Base-by-base conservation (phyloP, 2,888 invertebrate species). In the Sepioteuthis lessoniana region DNA sequence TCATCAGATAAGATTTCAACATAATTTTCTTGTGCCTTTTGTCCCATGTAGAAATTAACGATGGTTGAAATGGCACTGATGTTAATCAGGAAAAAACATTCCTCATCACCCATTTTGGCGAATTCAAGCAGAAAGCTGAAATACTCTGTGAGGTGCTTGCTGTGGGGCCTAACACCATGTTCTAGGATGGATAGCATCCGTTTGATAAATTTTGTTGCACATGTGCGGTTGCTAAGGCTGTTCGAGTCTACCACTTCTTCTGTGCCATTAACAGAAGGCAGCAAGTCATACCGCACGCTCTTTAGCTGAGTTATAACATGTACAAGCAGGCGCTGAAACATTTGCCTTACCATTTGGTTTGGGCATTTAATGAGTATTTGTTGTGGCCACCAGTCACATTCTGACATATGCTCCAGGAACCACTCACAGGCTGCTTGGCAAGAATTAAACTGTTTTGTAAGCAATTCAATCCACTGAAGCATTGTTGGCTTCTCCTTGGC, bases 401-500 rank as follows among this genome's bases (percentile, higher is more conserved):
- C 98, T 0, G 99, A 98, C 99, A 99, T 99, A 97, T 98, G 98
- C 95, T 98, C 98, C 94, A 99, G 97, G 97, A 99, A 99, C 98
- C 99, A 99, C 96, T 97, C 97, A 96, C 97, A 97, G 13, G 97
- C 97, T 93, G 96, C 96, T 95, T 98, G 98, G 93, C 99, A 99
- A 91, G 98, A 98, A 97, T 99, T 99, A 97, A 99, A 99, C 97
- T 99, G 99, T 96, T 99, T 99, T 21, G 99, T 99, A 55, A 99
- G 98, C 95, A 99, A 97, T 97, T 99, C 99, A 94, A 99, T 99
- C 99, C 99, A 99, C 95, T 99, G 98, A 91, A 99, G 98, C 98
- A 99, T 99, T 0, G 99, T 99, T 13, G 99, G 99, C 98, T 99
- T 99, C 97, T 99, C 99, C 97, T 99, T 99, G 93, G 99, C 99